phyloP scores from a whole-genome alignment of 2,113 vertebrate species.

The Vanacampus margaritifer region DNA sequence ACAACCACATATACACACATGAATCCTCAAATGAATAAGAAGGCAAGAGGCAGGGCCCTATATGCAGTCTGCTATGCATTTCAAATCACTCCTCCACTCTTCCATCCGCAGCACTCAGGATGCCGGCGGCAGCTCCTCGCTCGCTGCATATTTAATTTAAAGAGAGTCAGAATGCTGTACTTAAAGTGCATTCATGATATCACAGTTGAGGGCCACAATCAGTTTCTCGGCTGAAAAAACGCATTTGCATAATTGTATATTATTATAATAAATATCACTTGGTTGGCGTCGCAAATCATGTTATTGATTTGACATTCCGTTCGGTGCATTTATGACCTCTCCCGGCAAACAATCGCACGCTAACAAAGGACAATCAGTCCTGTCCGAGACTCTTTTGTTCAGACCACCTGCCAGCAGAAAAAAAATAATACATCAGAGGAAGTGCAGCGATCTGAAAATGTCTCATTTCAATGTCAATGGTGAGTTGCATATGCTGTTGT shows the following conservation, averaged over 20 bases:
- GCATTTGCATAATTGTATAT: not conserved
- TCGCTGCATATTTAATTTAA: conserved; percentile 1
- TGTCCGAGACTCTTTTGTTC: not conserved
- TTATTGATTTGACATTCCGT: not conserved
- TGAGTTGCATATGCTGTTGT: not conserved
- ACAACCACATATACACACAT: conserved; percentile 10
- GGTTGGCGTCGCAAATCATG: not conserved
- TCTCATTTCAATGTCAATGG: conserved; percentile 1
- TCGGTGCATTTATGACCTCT: not conserved
- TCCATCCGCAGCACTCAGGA: not conserved
- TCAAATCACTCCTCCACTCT: conserved; percentile 3
- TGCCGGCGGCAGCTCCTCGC: not conserved
- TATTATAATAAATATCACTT: not conserved
- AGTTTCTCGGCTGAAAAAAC: not conserved
- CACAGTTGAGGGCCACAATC: not conserved
- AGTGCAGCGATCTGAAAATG: not conserved
- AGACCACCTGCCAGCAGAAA: too few species aligned
- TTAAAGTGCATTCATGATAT: not conserved
- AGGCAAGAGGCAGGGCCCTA: not conserved
- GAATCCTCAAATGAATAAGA: not conserved
- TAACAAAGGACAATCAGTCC: not conserved
- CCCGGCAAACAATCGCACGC: not conserved
- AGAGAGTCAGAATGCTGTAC: not conserved
- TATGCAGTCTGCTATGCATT: conserved; percentile 7
- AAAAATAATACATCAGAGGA: not conserved